Percentiles rank a stretch among this genome's conserved stretches.
Conservation (phyloP, 2,888 invertebrate species). For the Dasysyrphus albostriatus region DNA sequence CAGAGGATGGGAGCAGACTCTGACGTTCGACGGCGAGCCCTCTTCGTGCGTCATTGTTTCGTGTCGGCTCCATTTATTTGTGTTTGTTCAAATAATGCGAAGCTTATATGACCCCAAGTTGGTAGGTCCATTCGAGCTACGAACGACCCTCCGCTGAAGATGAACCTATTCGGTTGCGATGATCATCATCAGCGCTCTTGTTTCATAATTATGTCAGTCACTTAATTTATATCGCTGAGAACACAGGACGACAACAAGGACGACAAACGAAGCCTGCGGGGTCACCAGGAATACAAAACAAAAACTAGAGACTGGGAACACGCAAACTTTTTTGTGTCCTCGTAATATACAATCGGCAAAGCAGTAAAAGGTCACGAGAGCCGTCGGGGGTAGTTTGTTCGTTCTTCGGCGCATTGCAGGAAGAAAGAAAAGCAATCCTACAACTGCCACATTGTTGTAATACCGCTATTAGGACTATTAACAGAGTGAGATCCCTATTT, state of each 20-base stretch:
- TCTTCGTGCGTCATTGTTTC: slow-evolving; percentile 21
- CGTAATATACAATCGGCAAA: slow-evolving; percentile 31
- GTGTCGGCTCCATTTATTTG: slow-evolving; percentile 55
- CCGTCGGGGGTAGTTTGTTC: slow-evolving; percentile 64
- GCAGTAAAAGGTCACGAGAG: slow-evolving; percentile 75
- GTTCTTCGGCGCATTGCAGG: background rate
- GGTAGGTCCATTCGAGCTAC: slow-evolving; percentile 29
- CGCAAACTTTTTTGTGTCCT: slow-evolving; percentile 63
- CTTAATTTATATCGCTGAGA: slow-evolving; percentile 82
- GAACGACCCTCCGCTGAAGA: background rate
- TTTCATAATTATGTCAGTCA: slow-evolving; percentile 82
- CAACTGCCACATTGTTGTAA: slow-evolving; percentile 64
- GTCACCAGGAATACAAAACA: slow-evolving; percentile 50
- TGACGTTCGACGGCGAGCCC: slow-evolving; percentile 13
- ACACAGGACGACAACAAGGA: slow-evolving; percentile 40
- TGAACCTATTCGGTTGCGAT: background rate
- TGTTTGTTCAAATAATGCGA: slow-evolving; percentile 72
- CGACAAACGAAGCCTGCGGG: slow-evolving; percentile 51
- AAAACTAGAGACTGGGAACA: slow-evolving; percentile 43
- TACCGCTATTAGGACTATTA: slow-evolving; percentile 57
- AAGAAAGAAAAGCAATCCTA: slow-evolving; percentile 17
- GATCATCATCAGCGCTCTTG: slow-evolving; percentile 47
- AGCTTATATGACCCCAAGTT: slow-evolving; percentile 68
- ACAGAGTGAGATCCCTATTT: slow-evolving; percentile 69
- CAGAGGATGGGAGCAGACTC: slow-evolving; percentile 11